Base-by-base conservation (phyloP, 1,140 invertebrate species). In the Trichogramma pretiosum region DNA sequence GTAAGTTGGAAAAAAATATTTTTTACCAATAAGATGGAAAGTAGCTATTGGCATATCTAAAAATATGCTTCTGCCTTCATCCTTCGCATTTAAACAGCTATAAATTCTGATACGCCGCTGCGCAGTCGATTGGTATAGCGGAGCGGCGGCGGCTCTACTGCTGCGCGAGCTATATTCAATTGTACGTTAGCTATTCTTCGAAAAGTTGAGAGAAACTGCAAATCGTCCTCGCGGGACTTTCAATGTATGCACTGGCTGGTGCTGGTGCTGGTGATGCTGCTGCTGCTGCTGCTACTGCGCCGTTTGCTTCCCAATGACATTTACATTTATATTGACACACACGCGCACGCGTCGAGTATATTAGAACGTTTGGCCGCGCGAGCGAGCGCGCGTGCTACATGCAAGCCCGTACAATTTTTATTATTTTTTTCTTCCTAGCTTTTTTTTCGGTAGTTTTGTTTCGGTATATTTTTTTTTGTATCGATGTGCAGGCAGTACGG, bases 271-370 rank as follows among this genome's bases (percentile, higher is more conserved):
- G n/a, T n/a, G n/a, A n/a, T n/a, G n/a, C n/a, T n/a, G n/a, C n/a
- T n/a, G n/a, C n/a, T n/a, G 24, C 24, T 28, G 24, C 24, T 11
- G 5, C 24, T 28, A 11, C 24, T 5, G 24, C 24, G 24, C 51
- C 17, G 50, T 50, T n/a, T n/a, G 40, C 35, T 53, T 53, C 43
- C 48, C 55, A 60, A 61, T 63, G 63, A 63, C 63, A 67, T 67
- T 67, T 67, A 67, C 65, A 67, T 67, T 66, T 67, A 67, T 67
- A 67, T 67, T 64, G 64, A 67, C 63, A 61, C 57, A 18, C 23
- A 22, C 21, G 18, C 30, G 30, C 26, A 14, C 18, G 37, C 22
- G 24, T 50, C 42, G 22, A 46, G 45, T 34, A n/a, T n/a, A 18
- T 37, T 17, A 35, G 19, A 47, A 41, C 50, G 51, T 34, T 44